Conservation (phyloP, 2,113 vertebrate genomes). For the Ctenodactylus gundi region DNA sequence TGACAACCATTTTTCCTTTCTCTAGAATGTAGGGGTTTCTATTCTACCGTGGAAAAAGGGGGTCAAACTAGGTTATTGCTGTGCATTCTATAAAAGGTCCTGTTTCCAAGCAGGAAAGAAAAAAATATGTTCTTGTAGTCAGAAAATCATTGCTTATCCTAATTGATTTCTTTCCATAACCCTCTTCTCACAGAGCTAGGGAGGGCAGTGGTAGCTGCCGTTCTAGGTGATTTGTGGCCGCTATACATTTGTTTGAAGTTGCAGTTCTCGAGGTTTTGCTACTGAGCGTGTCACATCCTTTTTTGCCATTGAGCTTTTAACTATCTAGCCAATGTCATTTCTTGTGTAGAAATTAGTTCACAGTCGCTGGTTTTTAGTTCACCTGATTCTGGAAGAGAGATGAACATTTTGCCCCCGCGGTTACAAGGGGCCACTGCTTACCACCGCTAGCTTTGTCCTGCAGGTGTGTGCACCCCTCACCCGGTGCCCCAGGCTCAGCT, state of each 20-base stretch:
- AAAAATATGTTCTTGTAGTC: neutral
- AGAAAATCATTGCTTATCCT: neutral
- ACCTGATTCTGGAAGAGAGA: slow-evolving; percentile 7
- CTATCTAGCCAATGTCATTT: neutral
- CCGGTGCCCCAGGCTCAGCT: neutral
- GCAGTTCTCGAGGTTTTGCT: neutral
- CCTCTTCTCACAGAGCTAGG: neutral
- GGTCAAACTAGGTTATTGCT: slow-evolving; percentile 1
- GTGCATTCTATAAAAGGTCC: slow-evolving; percentile 20
- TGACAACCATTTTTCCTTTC: slow-evolving; percentile 19
- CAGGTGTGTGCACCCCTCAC: neutral
- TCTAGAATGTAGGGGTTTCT: slow-evolving; percentile 40
- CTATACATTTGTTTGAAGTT: neutral
- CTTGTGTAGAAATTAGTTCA: slow-evolving; percentile 10
- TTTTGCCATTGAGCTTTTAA: slow-evolving; percentile 1
- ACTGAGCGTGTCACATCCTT: neutral
- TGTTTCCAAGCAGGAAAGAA: neutral
- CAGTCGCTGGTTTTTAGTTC: neutral
- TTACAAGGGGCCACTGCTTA: neutral
- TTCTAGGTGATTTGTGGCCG: neutral
- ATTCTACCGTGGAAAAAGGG: neutral
- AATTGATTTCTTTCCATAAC: neutral
- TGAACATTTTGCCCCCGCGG: neutral
- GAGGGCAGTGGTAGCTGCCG: neutral
- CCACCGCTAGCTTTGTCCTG: neutral